Evolutionary conservation across 37 sponge, comb jelly and placozoan genomes (phyloP).

Genomic region (Chondrilla cf. caribensis): DNA sequence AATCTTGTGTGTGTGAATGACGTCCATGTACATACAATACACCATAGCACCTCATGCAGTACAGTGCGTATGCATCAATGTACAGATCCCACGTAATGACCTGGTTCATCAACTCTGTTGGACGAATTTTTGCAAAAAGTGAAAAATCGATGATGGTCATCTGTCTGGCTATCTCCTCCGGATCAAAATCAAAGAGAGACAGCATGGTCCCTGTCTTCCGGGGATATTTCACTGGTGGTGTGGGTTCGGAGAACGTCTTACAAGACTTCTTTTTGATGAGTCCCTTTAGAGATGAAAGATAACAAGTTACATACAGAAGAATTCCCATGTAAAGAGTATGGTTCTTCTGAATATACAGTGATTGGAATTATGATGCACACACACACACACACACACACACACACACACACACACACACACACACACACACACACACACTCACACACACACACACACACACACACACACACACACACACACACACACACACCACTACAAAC

Average conservation of each 20-base stretch:
- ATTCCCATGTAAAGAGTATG: too few species aligned
- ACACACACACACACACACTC: not conserved
- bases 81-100: too few species aligned
- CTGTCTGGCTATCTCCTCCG: slow-evolving; percentile 92
- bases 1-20: too few species aligned
- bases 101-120: slow-evolving; percentile 89
- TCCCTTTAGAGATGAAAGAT: too few species aligned
- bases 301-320: too few species aligned
- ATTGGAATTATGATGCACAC: too few species aligned
- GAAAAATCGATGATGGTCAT: slow-evolving; percentile 88
- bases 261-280: slow-evolving; percentile 61
- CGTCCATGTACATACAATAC: too few species aligned
- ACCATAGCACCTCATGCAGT: too few species aligned
- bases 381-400: not conserved
- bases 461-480: not conserved
- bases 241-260: slow-evolving; percentile 63
- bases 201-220: slow-evolving; percentile 40
- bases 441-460: not conserved
- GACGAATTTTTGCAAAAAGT: slow-evolving; percentile 86
- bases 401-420: slow-evolving; percentile 5
- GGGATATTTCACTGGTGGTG: slow-evolving; percentile 84
- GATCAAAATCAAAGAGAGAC: slow-evolving; percentile 87
- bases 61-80: too few species aligned
- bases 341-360: too few species aligned
- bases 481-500: slow-evolving; percentile 20